Percentiles rank a stretch among this genome's conserved stretches.
Evolutionary conservation across 2,888 invertebrate genomes (phyloP).

Genomic region (Eupithecia tripunctaria): DNA sequence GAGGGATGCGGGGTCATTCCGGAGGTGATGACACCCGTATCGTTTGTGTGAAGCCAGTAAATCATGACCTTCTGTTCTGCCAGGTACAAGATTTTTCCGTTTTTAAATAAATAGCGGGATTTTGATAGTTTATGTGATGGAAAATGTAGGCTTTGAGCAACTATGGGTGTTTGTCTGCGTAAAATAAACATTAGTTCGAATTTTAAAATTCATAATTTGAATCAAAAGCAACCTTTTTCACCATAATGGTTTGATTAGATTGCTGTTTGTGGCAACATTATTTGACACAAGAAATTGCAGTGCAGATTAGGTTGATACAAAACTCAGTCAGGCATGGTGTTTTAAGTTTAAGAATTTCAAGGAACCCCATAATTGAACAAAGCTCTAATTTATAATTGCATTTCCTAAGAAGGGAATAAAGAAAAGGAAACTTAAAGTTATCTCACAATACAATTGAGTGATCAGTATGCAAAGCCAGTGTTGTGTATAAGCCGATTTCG

Average conservation of each 20-base stretch:
- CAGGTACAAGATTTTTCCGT: constrained; percentile 64
- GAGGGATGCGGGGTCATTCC: constrained; percentile 82
- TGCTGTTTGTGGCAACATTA: neutral
- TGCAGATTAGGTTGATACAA: neutral
- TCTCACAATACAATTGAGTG: constrained; percentile 67
- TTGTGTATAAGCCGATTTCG: constrained; percentile 80
- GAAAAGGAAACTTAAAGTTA: constrained; percentile 53
- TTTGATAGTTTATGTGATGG: constrained; percentile 62
- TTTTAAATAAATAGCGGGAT: constrained; percentile 68
- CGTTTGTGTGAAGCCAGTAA: constrained; percentile 74
- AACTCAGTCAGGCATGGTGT: neutral
- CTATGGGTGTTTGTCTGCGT: neutral
- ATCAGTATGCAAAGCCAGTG: constrained; percentile 75
- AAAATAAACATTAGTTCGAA: neutral
- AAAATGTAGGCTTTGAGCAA: neutral
- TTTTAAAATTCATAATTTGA: neutral
- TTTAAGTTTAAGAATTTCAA: neutral
- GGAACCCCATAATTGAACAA: constrained; percentile 9
- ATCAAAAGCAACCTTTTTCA: neutral
- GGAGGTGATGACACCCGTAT: constrained; percentile 81
- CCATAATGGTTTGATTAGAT: neutral
- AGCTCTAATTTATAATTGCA: constrained; percentile 32
- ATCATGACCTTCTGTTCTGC: constrained; percentile 65
- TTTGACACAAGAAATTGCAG: neutral
- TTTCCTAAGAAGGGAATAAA: constrained; percentile 43